A percentile compares a stretch with the other conserved stretches of the same genome.
phyloP scores from a whole-genome alignment of 2,888 invertebrate species.

The Mimachlamys varia region DNA sequence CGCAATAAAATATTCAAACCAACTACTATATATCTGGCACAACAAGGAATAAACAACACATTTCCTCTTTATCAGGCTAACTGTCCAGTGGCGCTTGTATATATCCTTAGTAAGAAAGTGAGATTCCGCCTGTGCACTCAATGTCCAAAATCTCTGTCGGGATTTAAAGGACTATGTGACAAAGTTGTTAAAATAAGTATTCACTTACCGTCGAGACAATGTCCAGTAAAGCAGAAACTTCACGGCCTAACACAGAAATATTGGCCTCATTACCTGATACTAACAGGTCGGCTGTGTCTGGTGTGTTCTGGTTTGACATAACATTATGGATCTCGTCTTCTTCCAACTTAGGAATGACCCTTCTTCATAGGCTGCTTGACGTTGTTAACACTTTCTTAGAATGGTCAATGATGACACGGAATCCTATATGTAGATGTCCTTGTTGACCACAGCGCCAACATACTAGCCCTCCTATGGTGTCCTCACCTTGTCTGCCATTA shows the following conservation, averaged over 20 bases:
- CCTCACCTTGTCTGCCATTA: background rate
- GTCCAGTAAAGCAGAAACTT: conserved; percentile 43
- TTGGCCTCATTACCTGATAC: conserved; percentile 39
- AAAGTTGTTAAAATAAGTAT: conserved; percentile 45
- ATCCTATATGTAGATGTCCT: background rate
- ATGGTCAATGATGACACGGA: background rate
- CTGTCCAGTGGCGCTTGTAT: conserved; percentile 41
- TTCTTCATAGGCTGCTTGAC: conserved; percentile 10
- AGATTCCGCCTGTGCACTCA: conserved; percentile 49
- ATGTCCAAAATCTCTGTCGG: conserved; percentile 41
- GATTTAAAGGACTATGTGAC: conserved; percentile 23
- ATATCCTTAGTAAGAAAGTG: conserved; percentile 46
- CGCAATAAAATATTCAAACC: too few species aligned
- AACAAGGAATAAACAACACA: too few species aligned
- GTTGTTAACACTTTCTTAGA: background rate
- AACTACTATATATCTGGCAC: too few species aligned
- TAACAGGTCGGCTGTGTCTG: conserved; percentile 1
- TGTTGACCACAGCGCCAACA: background rate
- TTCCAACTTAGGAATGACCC: background rate
- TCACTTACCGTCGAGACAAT: conserved; percentile 46
- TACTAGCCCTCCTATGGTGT: background rate
- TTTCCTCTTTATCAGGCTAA: background rate
- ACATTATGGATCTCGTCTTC: background rate
- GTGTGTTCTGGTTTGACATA: background rate
- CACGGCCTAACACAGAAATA: conserved; percentile 31